Percentiles rank a stretch among this genome's conserved stretches.
Evolutionary conservation across 2,888 invertebrate species (phyloP).

Genomic region (Rhagonycha lutea): DNA sequence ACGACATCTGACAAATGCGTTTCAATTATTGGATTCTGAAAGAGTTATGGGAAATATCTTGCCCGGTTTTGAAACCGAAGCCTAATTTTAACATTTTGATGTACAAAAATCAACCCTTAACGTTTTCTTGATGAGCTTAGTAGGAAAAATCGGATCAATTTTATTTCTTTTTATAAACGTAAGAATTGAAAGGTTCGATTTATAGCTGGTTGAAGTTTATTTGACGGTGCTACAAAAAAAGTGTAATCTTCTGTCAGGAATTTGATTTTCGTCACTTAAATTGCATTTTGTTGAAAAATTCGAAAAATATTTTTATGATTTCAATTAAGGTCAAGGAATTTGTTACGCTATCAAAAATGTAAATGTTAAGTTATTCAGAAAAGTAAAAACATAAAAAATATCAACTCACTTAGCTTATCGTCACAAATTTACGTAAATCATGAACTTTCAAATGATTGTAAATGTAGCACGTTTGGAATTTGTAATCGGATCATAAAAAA

Average conservation of each 20-base stretch:
- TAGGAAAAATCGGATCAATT: neutral
- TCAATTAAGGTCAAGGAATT: slow-evolving; percentile 1
- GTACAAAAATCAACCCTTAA: too few relatives aligned
- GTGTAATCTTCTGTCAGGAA: neutral
- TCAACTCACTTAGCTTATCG: slow-evolving; percentile 11
- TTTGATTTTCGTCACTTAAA: neutral
- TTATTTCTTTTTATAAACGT: neutral
- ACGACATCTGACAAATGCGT: slow-evolving; percentile 30
- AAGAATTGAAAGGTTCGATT: neutral
- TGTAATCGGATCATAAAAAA: slow-evolving; percentile 20
- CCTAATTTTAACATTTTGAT: too few relatives aligned
- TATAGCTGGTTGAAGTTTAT: neutral
- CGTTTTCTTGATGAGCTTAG: neutral
- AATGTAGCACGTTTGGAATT: slow-evolving; percentile 12
- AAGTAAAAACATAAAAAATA: slow-evolving; percentile 4
- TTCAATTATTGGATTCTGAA: slow-evolving; percentile 29
- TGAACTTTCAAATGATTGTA: slow-evolving; percentile 6
- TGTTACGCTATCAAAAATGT: neutral
- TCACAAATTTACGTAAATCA: neutral
- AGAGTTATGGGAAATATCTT: neutral
- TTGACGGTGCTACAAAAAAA: neutral
- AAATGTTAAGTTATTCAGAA: neutral
- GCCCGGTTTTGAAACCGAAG: neutral
- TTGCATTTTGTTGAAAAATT: neutral
- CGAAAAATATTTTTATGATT: neutral